These are phyloP conservation scores for Steatocranus sp. DNA, from an alignment of 2,797 vertebrate genomes.

Conservation along the genomic window DNA sequence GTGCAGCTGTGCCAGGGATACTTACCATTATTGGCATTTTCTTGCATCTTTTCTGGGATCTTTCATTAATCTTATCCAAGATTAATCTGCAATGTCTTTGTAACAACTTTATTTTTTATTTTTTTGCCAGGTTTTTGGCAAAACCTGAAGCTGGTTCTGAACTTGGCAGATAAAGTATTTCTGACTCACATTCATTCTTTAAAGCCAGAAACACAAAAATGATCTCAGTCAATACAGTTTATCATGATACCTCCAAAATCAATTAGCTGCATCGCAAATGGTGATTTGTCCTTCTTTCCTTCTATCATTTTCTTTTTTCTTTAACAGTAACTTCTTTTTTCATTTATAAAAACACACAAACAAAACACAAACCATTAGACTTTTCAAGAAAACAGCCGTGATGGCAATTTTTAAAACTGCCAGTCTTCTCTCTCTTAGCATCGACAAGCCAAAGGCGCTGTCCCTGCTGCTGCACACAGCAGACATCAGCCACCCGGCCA, in stretches of 20 bases:
- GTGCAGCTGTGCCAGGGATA: conserved; percentile 5
- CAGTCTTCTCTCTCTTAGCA: conserved; percentile 69
- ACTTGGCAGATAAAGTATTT: not conserved
- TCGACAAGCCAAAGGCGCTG: conserved; percentile 97
- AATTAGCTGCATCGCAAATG: not conserved
- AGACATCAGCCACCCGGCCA: conserved; percentile 98
- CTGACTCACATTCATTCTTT: not conserved
- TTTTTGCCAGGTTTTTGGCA: not conserved
- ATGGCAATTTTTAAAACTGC: not conserved
- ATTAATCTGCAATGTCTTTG: not conserved
- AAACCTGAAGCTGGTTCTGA: not conserved
- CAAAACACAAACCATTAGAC: not conserved
- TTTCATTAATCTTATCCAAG: not conserved
- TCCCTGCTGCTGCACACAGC: conserved; percentile 96
- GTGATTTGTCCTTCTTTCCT: not conserved
- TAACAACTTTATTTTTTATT: not conserved
- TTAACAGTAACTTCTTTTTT: not conserved
- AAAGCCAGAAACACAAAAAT: not conserved
- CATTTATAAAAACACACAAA: not conserved
- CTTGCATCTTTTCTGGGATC: not conserved
- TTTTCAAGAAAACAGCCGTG: not conserved
- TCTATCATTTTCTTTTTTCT: not conserved
- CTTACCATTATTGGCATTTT: not conserved
- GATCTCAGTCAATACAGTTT: not conserved
- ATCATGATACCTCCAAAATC: not conserved